phyloP scores from a whole-genome alignment of 2,888 invertebrate species.

The Dyspetes luteomarginatus region DNA sequence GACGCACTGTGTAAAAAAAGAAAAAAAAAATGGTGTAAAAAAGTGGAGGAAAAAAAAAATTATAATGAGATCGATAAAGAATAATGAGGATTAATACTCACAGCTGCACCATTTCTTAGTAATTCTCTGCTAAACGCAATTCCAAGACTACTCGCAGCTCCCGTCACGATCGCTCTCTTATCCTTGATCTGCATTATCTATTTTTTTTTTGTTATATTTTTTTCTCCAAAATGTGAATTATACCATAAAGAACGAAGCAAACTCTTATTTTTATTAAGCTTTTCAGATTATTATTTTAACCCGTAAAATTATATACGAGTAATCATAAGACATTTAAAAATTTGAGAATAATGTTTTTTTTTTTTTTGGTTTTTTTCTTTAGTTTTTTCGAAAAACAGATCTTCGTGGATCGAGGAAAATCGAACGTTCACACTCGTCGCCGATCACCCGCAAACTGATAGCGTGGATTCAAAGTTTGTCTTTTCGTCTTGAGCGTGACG shows the following conservation, averaged over 20 bases:
- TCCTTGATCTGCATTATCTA: constrained; percentile 80
- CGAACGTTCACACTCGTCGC: constrained; percentile 37
- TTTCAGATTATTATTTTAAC: not conserved
- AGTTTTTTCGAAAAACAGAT: not conserved
- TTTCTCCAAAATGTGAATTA: too few relatives aligned
- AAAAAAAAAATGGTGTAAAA: too few relatives aligned
- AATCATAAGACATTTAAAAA: not conserved
- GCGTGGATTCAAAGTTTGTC: constrained; percentile 57
- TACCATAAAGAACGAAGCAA: too few relatives aligned
- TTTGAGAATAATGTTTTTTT: constrained; percentile 2
- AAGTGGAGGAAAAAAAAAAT: too few relatives aligned
- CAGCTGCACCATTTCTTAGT: constrained; percentile 78
- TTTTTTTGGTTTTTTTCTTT: not conserved
- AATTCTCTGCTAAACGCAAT: constrained; percentile 77
- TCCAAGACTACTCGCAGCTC: constrained; percentile 76
- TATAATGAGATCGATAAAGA: too few relatives aligned
- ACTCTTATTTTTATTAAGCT: not conserved
- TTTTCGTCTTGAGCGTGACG: constrained; percentile 35
- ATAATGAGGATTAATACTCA: constrained; percentile 66
- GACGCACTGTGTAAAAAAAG: constrained; percentile 69
- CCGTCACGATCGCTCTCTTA: constrained; percentile 79
- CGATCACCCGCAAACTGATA: constrained; percentile 64
- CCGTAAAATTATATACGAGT: not conserved
- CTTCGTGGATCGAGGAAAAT: constrained; percentile 12
- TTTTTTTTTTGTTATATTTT: too few relatives aligned